Percentiles rank a stretch among this genome's conserved stretches.
phyloP scores from a whole-genome alignment of 2,113 vertebrate species.

The Patagioenas fasciata region DNA sequence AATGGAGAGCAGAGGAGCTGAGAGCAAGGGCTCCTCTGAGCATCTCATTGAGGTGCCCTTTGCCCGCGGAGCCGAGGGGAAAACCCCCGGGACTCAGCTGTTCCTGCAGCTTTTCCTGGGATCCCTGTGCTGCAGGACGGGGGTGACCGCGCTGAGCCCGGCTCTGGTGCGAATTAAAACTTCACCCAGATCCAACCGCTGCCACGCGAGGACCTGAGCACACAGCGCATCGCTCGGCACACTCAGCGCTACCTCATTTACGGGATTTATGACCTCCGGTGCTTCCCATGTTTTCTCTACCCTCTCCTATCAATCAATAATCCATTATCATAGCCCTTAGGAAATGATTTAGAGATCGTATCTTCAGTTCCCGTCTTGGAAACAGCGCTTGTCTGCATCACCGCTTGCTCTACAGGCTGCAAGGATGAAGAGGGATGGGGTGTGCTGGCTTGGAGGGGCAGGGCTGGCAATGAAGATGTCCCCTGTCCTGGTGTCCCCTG shows the following conservation, averaged over 20 bases:
- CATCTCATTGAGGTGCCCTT: neutral
- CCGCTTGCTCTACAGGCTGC: constrained; percentile 7
- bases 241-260: neutral
- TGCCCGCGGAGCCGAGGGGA: neutral
- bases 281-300: constrained; percentile 15
- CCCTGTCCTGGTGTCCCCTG: too few relatives aligned
- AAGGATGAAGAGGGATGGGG: neutral
- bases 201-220: neutral
- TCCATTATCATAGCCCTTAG: constrained; percentile 31
- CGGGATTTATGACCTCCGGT: constrained; percentile 14
- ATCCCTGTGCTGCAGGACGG: neutral
- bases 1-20: neutral
- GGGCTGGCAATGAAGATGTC: neutral
- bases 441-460: neutral
- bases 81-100: neutral
- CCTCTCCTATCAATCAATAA: constrained; percentile 53
- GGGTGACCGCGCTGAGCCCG: neutral
- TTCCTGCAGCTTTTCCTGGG: neutral
- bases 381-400: neutral
- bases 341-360: constrained; percentile 29
- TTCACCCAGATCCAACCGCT: neutral
- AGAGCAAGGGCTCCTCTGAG: neutral
- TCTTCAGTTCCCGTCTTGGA: constrained; percentile 31
- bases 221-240: neutral
- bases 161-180: neutral